Percentiles rank a stretch among this genome's conserved stretches.
Evolutionary conservation across 2,888 invertebrate species (phyloP).

Genomic region (Pardosa pseudoannulata): DNA sequence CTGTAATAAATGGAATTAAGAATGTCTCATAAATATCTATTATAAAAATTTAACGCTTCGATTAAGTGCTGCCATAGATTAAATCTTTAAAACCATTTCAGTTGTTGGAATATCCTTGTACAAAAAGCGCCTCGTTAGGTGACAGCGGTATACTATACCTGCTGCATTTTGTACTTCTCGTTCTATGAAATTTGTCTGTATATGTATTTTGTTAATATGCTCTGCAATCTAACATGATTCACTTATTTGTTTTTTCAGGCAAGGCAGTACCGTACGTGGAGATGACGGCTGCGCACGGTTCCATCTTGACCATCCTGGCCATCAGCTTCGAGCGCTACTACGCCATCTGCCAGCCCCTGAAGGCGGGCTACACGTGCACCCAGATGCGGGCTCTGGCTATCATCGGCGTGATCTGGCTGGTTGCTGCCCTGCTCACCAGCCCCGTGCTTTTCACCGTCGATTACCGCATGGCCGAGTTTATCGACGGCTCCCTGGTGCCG

Average conservation of each 20-base stretch:
- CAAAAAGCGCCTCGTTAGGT: no score
- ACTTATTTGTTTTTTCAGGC: conserved; percentile 81
- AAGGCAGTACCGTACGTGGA: conserved; percentile 95
- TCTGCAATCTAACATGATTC: no score
- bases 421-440: conserved; percentile 78
- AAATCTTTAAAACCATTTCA: no score
- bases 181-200: no score
- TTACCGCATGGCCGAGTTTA: conserved; percentile 84
- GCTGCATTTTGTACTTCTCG: no score
- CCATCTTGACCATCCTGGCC: conserved; percentile 93
- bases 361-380: conserved; percentile 81
- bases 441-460: conserved; percentile 90
- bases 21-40: no score
- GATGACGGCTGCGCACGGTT: conserved; percentile 93
- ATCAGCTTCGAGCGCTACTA: conserved; percentile 93
- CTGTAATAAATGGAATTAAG: no score
- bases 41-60: no score
- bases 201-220: no score
- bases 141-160: no score
- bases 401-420: conserved; percentile 77
- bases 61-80: no score
- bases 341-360: conserved; percentile 93
- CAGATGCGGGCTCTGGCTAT: conserved; percentile 77
- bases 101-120: no score
- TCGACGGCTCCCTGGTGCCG: conserved; percentile 84